Percentiles rank a stretch among this genome's conserved stretches.
Conservation (phyloP, 2,888 invertebrate species). For the Eupithecia insigniata region DNA sequence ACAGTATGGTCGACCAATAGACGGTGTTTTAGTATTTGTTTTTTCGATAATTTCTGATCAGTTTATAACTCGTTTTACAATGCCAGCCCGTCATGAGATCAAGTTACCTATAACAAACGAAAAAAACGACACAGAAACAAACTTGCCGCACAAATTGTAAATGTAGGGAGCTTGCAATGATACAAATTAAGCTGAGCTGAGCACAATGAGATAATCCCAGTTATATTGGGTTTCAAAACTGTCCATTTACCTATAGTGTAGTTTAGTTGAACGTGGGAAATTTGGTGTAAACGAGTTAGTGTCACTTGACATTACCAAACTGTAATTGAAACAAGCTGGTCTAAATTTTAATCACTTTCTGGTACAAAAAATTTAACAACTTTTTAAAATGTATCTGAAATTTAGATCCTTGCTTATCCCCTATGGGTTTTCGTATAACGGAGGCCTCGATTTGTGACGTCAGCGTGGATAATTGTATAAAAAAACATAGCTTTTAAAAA, state of each 20-base stretch:
- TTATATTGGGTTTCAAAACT: not conserved
- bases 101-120: not conserved
- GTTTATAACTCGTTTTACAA: not conserved
- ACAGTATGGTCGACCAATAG: too few relatives aligned
- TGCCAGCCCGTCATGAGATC: not conserved
- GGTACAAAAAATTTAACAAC: too few relatives aligned
- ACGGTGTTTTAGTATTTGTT: not conserved
- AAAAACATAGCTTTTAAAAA: too few relatives aligned
- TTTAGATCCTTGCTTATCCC: too few relatives aligned
- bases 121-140: not conserved
- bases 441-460: too few relatives aligned
- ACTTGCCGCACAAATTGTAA: not conserved
- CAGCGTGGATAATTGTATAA: too few relatives aligned
- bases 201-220: not conserved
- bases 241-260: not conserved
- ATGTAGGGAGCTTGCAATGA: not conserved
- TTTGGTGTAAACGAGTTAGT: not conserved
- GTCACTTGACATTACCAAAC: not conserved
- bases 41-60: not conserved
- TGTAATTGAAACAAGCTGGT: not conserved
- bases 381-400: too few relatives aligned
- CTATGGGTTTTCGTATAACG: too few relatives aligned
- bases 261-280: not conserved
- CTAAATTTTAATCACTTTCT: too few relatives aligned
- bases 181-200: not conserved